A percentile compares a stretch with the other conserved stretches of the same genome.
phyloP scores from a whole-genome alignment of 2,797 vertebrate genomes.

The Antennarius maculatus region DNA sequence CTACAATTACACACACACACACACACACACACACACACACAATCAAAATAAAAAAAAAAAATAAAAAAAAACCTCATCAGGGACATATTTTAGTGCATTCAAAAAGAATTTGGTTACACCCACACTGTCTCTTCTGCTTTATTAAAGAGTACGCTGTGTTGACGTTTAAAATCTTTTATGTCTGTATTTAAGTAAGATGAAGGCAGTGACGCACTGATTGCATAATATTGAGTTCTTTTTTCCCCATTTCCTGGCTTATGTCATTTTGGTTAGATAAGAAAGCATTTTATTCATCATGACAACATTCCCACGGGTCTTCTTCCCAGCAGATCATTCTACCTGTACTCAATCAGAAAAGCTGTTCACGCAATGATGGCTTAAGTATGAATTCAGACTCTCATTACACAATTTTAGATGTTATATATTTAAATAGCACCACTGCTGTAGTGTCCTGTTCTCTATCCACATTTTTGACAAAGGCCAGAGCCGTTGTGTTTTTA shows the following conservation, averaged over 20 bases:
- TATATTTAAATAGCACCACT: not conserved
- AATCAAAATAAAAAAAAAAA: too few relatives aligned
- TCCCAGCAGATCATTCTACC: slow-evolving; percentile 12
- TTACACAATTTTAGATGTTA: not conserved
- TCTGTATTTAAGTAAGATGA: not conserved
- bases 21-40: too few relatives aligned
- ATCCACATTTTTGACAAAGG: too few relatives aligned
- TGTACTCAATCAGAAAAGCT: slow-evolving; percentile 4
- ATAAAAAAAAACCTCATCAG: not conserved
- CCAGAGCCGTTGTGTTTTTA: too few relatives aligned
- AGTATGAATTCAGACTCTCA: slow-evolving; percentile 11
- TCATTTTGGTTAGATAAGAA: slow-evolving; percentile 46
- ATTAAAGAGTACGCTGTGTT: not conserved
- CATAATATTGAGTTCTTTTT: slow-evolving; percentile 26
- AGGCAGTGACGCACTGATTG: too few relatives aligned
- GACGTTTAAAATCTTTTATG: not conserved
- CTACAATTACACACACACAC: slow-evolving; percentile 76
- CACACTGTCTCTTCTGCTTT: not conserved
- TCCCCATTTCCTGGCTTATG: slow-evolving; percentile 52
- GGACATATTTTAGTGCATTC: not conserved
- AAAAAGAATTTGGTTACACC: not conserved
- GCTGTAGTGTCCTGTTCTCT: too few relatives aligned
- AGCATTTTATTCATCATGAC: slow-evolving; percentile 22
- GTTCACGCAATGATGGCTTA: slow-evolving; percentile 17
- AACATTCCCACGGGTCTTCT: too few relatives aligned